These are phyloP conservation scores for Pristionchus maxplancki DNA, from an alignment of 2,888 invertebrate genomes.

Conservation along the genomic window DNA sequence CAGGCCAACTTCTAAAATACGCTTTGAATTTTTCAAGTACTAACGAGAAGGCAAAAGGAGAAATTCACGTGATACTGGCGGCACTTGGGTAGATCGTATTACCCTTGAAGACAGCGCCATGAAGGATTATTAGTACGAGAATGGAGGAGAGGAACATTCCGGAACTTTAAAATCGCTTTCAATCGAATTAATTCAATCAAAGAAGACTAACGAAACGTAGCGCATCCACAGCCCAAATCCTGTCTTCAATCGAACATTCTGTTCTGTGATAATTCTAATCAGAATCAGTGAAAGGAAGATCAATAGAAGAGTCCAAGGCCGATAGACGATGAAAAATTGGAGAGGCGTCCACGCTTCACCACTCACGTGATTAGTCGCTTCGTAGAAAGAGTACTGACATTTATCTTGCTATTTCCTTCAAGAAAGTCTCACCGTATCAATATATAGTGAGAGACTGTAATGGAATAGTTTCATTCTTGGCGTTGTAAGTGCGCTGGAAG, in stretches of 20 bases:
- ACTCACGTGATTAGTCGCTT: neutral
- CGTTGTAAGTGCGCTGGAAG: neutral
- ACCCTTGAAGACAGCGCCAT: constrained; percentile 34
- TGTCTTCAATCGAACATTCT: neutral
- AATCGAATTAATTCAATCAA: neutral
- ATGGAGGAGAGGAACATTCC: constrained; percentile 6
- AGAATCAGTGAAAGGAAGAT: neutral
- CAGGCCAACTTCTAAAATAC: constrained; percentile 16
- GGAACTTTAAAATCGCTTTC: neutral
- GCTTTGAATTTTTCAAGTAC: no score
- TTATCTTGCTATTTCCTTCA: neutral
- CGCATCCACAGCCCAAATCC: neutral
- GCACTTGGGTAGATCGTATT: constrained; percentile 30
- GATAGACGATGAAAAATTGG: constrained; percentile 20
- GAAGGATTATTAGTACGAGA: neutral
- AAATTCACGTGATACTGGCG: neutral
- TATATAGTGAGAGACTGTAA: neutral
- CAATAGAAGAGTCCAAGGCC: neutral
- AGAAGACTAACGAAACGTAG: neutral
- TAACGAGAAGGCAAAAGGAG: neutral
- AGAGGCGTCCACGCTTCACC: constrained; percentile 25
- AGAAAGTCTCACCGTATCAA: neutral
- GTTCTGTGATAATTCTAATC: neutral
- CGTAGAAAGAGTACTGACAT: constrained; percentile 1
- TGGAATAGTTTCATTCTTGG: neutral